Evolutionary conservation across 2,113 vertebrate genomes (phyloP).

Genomic region (Macroglossus sobrinus): DNA sequence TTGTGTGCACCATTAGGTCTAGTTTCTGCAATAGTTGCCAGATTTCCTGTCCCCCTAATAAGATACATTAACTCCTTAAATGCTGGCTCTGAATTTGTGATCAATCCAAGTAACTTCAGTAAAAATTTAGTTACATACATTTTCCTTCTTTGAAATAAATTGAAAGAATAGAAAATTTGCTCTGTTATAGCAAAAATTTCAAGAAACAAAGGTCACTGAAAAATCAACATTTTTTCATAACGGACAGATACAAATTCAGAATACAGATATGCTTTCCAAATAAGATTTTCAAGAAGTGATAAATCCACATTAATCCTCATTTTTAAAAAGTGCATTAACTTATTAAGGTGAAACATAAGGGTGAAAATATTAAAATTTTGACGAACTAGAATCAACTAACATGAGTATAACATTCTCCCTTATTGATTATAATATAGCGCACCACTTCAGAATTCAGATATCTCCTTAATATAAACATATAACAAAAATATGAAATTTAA

Average conservation of each 20-base stretch:
- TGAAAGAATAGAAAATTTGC: neutral
- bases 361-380: neutral
- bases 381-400: neutral
- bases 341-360: conserved; percentile 17
- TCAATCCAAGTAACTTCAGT: neutral
- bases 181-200: neutral
- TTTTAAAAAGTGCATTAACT: neutral
- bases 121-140: neutral
- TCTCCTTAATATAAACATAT: neutral
- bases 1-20: conserved; percentile 86
- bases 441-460: neutral
- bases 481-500: conserved; percentile 21
- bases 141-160: conserved; percentile 20
- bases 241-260: neutral
- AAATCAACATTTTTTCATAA: neutral
- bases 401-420: neutral
- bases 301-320: neutral
- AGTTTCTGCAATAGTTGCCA: conserved; percentile 88
- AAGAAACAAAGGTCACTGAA: neutral
- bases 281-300: neutral
- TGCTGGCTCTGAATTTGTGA: conserved; percentile 73
- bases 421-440: neutral
- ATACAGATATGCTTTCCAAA: conserved; percentile 28
- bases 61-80: conserved; percentile 81
- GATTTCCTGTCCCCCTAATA: conserved; percentile 87